Base-by-base conservation (phyloP, 2,797 vertebrate genomes). In the Acanthurus leucopareius region DNA sequence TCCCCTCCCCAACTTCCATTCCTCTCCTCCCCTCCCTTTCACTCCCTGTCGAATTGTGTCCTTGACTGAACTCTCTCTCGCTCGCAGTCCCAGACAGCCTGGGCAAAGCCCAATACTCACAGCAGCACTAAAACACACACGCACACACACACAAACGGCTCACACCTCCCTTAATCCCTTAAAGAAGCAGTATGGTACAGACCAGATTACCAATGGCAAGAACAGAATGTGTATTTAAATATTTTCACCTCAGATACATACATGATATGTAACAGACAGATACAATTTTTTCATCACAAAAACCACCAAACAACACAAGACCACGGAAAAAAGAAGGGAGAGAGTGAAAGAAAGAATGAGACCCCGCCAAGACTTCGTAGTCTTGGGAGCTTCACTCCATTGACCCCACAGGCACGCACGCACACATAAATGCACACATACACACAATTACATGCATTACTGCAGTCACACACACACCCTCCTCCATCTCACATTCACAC, bases 151-250 rank as follows among this genome's bases (percentile, higher is more conserved):
- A 79, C 35, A 69, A 72, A 77, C 4, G 5, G 40, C 79, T 58
- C 86, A 76, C 85, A 84, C 82, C 84, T 76, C 81, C 76, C 75
- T 48, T 80, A 79, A 83, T 85, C 84, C 60, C 56, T 84, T 84
- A 78, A 91, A 88, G 79, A 89, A 92, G 79, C 86, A 91, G 80
- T 66, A 90, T 77, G 76, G 88, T 85, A 71, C 71, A 92, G 87
- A 93, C 91, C 64, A 74, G 77, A 67, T 94, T 95, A 95, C 93
- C 95, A 96, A 96, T 96, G 95, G 94, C 95, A 94, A 95, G 94
- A 96, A 96, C 93, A 95, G 94, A 95, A 96, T 96, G 95, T 96
- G 95, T 96, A 96, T 96, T 96, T 95, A 95, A 96, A 96, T 96
- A 96, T 96, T 96, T 93, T 95, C 95, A 96, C 95, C 94, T 95